phyloP scores from a whole-genome alignment of 2,113 vertebrate genomes.

The Strix aluco region DNA sequence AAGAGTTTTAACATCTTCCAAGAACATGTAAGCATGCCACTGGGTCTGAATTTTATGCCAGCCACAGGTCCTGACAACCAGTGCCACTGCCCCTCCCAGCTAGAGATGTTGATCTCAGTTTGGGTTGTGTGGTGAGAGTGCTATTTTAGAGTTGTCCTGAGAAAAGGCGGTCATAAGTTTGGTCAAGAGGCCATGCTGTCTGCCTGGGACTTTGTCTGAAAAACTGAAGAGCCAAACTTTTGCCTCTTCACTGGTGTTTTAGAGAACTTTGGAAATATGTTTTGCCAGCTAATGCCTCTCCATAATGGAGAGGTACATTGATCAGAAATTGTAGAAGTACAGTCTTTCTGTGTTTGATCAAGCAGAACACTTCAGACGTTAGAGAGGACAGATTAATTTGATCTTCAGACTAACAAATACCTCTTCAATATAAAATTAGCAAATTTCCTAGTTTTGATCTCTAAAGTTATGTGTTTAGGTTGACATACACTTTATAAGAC shows the following conservation, averaged over 20 bases:
- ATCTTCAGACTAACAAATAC: background rate
- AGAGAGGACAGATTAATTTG: background rate
- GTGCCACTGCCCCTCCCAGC: background rate
- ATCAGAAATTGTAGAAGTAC: background rate
- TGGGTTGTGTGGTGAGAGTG: background rate
- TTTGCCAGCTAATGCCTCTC: background rate
- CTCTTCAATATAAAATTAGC: background rate
- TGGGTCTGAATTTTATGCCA: background rate
- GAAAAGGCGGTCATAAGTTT: background rate
- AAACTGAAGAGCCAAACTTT: background rate
- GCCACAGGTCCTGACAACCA: background rate
- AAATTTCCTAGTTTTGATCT: background rate
- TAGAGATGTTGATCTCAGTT: background rate
- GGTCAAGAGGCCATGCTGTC: background rate
- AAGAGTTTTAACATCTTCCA: background rate
- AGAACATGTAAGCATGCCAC: background rate
- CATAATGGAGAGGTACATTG: background rate
- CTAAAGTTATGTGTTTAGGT: background rate
- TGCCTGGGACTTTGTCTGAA: background rate
- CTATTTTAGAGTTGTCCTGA: background rate
- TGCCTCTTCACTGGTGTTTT: background rate
- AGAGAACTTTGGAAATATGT: background rate
- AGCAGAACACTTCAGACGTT: background rate
- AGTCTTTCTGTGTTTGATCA: background rate
- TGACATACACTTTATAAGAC: background rate